Conservation (phyloP, 2,888 invertebrate species). For the Choristoneura rosaceana region DNA sequence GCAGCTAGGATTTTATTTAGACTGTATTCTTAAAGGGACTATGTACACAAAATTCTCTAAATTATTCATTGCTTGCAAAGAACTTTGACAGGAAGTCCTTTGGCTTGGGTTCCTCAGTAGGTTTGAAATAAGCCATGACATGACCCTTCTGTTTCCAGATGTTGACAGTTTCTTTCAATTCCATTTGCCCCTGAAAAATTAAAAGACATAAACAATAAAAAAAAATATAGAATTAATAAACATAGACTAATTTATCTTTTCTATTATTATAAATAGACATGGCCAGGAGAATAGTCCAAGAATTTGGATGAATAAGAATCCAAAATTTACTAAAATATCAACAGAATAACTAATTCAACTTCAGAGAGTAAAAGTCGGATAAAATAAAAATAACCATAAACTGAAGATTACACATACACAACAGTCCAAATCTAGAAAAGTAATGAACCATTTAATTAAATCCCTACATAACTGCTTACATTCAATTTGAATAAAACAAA, state of each 20-base stretch:
- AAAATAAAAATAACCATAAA: too few relatives aligned
- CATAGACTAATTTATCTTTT: too few relatives aligned
- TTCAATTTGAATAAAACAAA: too few relatives aligned
- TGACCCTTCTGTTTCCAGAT: conserved; percentile 96
- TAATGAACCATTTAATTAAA: too few relatives aligned
- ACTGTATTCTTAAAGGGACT: conserved; percentile 30
- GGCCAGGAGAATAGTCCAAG: not conserved
- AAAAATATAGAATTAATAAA: too few relatives aligned
- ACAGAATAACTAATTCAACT: too few relatives aligned
- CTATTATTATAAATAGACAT: too few relatives aligned
- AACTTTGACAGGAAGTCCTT: conserved; percentile 97
- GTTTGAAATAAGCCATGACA: conserved; percentile 95
- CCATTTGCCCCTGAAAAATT: conserved; percentile 94
- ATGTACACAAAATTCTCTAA: conserved; percentile 34
- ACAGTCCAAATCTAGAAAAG: too few relatives aligned
- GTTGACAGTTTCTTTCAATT: conserved; percentile 93
- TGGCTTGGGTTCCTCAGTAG: conserved; percentile 93
- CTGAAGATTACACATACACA: too few relatives aligned
- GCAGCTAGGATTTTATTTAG: conserved; percentile 36
- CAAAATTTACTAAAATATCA: too few relatives aligned
- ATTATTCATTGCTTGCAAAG: conserved; percentile 87
- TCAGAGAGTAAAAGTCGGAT: too few relatives aligned
- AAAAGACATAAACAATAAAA: not conserved
- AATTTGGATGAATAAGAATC: not conserved
- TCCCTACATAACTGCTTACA: too few relatives aligned